phyloP scores from a whole-genome alignment of 1,140 invertebrate genomes.

The Amyelois transitella region DNA sequence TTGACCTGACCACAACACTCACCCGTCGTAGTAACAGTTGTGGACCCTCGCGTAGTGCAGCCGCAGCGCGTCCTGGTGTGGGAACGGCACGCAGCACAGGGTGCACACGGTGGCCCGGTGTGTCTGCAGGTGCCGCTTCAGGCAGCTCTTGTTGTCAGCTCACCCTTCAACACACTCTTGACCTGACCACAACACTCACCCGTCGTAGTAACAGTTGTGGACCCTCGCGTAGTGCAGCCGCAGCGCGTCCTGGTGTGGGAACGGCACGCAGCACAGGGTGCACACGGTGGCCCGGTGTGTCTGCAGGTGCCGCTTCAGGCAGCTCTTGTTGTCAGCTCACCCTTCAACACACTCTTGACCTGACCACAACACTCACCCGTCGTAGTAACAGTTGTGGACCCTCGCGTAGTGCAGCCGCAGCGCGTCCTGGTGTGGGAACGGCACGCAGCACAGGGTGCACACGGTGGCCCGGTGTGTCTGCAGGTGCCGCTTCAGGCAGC shows the following conservation, averaged over 20 bases:
- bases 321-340: too few relatives aligned
- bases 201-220: conserved; percentile 18
- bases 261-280: conserved; percentile 15
- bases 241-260: conserved; percentile 20
- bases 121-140: too few relatives aligned
- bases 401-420: conserved; percentile 19
- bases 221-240: conserved; percentile 18
- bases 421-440: conserved; percentile 19
- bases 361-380: conserved; percentile 13
- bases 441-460: conserved; percentile 18
- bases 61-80: conserved; percentile 17
- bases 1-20: conserved; percentile 3
- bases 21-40: conserved; percentile 16
- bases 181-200: conserved; percentile 12
- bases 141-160: too few relatives aligned
- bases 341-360: too few relatives aligned
- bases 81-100: conserved; percentile 17
- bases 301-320: conserved; percentile 25
- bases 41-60: conserved; percentile 23
- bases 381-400: conserved; percentile 20
- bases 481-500: conserved; percentile 26
- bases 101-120: conserved; percentile 15
- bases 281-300: conserved; percentile 19
- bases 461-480: conserved; percentile 15
- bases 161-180: too few relatives aligned